phyloP scores from a whole-genome alignment of 2,113 vertebrate genomes.

The Anseranas semipalmata region DNA sequence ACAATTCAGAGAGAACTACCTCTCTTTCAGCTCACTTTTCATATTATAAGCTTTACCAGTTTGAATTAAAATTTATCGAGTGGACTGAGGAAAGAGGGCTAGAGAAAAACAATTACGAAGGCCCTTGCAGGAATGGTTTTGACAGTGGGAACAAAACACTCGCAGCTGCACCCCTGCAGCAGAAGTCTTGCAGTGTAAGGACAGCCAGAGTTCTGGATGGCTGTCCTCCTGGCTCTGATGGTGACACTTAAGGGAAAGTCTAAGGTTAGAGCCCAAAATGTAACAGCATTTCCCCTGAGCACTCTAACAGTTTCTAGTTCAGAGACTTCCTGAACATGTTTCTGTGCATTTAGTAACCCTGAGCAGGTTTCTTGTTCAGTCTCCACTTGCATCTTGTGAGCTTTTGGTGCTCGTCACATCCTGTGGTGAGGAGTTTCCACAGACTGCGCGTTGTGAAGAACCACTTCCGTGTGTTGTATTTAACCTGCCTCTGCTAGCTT shows the following conservation, averaged over 20 bases:
- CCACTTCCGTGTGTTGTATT: accelerated
- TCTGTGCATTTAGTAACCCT: neutral
- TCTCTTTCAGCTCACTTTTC: neutral
- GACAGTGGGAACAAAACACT: neutral
- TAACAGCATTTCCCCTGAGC: neutral
- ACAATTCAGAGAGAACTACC: neutral
- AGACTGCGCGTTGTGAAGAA: accelerated
- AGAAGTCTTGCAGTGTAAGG: neutral
- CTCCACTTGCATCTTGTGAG: neutral
- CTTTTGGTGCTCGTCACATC: neutral
- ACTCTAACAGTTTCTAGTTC: neutral
- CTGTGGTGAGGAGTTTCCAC: neutral
- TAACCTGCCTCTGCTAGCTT: neutral
- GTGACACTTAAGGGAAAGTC: neutral
- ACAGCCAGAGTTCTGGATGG: neutral
- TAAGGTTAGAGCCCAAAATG: slow-evolving; percentile 5
- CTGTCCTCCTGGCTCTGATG: neutral
- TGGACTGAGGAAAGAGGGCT: neutral
- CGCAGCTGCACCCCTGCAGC: neutral
- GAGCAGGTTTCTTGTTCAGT: neutral
- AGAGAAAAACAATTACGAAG: neutral
- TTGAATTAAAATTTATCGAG: neutral
- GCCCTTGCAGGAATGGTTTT: neutral
- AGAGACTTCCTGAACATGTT: neutral
- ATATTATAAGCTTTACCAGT: neutral